Conservation (phyloP, 2,113 vertebrate genomes). For the Amphiprion percula region DNA sequence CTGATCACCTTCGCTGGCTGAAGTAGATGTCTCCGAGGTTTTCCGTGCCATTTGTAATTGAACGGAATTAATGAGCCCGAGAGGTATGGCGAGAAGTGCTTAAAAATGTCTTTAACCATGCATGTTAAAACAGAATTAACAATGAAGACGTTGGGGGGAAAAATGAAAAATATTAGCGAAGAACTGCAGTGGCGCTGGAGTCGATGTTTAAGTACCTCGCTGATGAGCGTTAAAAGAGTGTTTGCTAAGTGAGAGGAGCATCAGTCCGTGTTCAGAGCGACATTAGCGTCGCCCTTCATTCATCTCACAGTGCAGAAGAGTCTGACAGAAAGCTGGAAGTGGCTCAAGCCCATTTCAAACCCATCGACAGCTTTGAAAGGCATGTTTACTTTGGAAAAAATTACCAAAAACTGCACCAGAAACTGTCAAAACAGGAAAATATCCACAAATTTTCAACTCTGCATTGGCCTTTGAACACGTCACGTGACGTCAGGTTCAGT, state of each 20-base stretch:
- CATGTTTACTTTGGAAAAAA: too few relatives aligned
- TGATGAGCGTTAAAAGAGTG: conserved; percentile 11
- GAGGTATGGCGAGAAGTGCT: conserved; percentile 39
- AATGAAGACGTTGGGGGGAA: conserved; percentile 16
- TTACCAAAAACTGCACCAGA: too few relatives aligned
- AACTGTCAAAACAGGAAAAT: too few relatives aligned
- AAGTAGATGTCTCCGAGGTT: conserved; percentile 61
- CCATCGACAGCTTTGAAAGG: too few relatives aligned
- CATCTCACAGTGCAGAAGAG: neutral
- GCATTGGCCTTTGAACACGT: too few relatives aligned
- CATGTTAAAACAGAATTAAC: conserved; percentile 35
- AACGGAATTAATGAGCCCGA: conserved; percentile 64
- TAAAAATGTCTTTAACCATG: conserved; percentile 45
- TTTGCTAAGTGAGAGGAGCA: conserved; percentile 1
- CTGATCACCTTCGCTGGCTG: conserved; percentile 53
- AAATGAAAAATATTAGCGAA: neutral
- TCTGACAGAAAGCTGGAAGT: too few relatives aligned
- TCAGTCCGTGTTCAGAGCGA: neutral
- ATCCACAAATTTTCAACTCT: too few relatives aligned
- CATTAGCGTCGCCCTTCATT: neutral
- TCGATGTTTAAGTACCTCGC: neutral
- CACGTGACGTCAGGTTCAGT: too few relatives aligned
- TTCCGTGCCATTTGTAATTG: conserved; percentile 60
- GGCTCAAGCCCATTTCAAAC: too few relatives aligned
- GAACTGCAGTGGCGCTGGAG: too few relatives aligned